A percentile compares a stretch with the other conserved stretches of the same genome.
These are phyloP conservation scores for Andrena marginata DNA, from an alignment of 2,888 invertebrate species.

Conservation along the genomic window DNA sequence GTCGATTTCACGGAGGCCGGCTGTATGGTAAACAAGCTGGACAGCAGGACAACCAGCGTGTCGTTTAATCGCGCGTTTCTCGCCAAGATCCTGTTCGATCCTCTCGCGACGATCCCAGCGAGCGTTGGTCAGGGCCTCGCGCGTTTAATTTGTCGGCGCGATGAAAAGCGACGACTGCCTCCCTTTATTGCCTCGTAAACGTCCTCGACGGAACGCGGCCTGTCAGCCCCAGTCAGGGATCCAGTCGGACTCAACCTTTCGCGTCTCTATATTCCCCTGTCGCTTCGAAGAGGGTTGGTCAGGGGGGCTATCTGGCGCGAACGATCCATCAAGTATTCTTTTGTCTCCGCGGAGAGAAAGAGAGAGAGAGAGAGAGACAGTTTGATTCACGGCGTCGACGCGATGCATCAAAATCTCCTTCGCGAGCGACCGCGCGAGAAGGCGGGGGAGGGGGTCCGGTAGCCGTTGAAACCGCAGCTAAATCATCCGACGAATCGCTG, in stretches of 20 bases:
- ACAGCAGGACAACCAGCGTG: background rate
- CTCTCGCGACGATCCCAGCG: background rate
- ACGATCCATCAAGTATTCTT: constrained; percentile 8
- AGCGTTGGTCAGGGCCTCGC: background rate
- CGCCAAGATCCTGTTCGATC: background rate
- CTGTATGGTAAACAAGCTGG: constrained; percentile 24
- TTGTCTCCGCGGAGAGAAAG: constrained; percentile 1
- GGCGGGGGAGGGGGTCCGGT: background rate
- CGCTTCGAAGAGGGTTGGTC: background rate
- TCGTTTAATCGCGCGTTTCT: background rate
- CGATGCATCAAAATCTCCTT: constrained; percentile 27
- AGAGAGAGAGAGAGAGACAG: background rate
- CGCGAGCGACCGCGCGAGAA: background rate
- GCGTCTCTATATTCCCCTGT: background rate
- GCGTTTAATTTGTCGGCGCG: constrained; percentile 45
- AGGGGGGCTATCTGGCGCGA: background rate
- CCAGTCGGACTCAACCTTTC: constrained; percentile 7
- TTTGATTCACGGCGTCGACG: constrained; percentile 22
- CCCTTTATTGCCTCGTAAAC: constrained; percentile 64
- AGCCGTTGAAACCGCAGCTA: background rate
- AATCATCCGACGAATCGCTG: constrained; percentile 16
- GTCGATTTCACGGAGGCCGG: constrained; percentile 18
- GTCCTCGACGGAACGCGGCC: constrained; percentile 31
- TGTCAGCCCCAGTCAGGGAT: background rate
- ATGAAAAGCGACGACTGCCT: constrained; percentile 42